These are phyloP conservation scores for Muscicapa comitata DNA, from an alignment of 2,797 vertebrate genomes.

Conservation along the genomic window DNA sequence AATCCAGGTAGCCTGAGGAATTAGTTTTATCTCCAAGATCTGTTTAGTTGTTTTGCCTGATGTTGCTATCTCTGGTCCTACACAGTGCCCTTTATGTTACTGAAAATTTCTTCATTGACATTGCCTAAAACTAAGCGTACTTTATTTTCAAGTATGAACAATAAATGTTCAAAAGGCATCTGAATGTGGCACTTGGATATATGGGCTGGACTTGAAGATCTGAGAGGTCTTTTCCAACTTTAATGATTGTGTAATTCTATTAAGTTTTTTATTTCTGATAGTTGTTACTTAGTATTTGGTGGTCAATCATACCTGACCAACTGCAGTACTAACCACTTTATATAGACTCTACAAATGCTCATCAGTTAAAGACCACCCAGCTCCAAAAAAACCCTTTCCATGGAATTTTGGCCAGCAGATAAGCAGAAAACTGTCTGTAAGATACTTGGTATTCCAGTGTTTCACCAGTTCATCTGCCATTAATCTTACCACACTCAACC, in stretches of 20 bases:
- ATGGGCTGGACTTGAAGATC: background rate
- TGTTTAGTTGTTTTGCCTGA: background rate
- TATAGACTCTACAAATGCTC: background rate
- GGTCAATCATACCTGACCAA: background rate
- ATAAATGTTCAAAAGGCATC: background rate
- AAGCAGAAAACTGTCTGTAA: background rate
- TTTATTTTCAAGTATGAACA: background rate
- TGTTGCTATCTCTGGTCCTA: background rate
- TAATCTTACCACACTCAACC: background rate
- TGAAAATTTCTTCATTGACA: background rate
- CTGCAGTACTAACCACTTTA: accelerated
- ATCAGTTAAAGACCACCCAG: accelerated
- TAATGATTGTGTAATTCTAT: background rate
- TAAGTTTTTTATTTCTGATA: background rate
- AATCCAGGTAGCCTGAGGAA: background rate
- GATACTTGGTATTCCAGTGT: background rate
- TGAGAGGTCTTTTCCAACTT: background rate
- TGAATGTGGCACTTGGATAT: background rate
- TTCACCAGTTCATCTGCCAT: background rate
- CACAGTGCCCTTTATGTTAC: background rate
- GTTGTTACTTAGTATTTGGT: background rate
- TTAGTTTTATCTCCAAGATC: background rate
- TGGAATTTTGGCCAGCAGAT: background rate
- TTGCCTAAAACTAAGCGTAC: background rate
- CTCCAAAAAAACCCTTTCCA: background rate